These are phyloP conservation scores for Nephotettix cincticeps DNA, from an alignment of 1,140 invertebrate genomes.

Conservation along the genomic window DNA sequence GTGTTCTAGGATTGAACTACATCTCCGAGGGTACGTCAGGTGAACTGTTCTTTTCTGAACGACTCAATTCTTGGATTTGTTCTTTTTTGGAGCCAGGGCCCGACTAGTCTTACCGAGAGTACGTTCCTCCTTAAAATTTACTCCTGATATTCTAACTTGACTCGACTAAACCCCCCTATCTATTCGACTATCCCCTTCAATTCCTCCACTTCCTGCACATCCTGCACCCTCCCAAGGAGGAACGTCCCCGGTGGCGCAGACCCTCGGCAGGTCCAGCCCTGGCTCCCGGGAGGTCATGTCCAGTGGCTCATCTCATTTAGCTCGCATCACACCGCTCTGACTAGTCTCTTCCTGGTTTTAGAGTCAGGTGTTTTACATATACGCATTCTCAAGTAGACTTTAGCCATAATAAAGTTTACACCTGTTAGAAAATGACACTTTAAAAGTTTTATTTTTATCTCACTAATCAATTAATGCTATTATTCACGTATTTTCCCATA, in stretches of 20 bases:
- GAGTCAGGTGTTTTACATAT: too few relatives aligned
- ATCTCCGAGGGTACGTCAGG: conserved; percentile 20
- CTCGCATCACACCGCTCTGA: conserved; percentile 33
- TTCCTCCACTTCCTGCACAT: too few relatives aligned
- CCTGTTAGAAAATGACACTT: too few relatives aligned
- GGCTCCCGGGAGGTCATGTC: conserved; percentile 9
- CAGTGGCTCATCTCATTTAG: conserved; percentile 26
- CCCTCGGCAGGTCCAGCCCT: conserved; percentile 1
- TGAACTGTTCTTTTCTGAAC: background rate
- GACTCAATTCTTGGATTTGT: background rate
- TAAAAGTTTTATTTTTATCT: too few relatives aligned
- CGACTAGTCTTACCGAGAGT: background rate
- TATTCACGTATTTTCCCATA: too few relatives aligned
- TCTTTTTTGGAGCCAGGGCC: conserved; percentile 13
- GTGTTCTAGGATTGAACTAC: conserved; percentile 19
- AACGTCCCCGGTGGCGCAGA: background rate
- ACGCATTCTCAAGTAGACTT: too few relatives aligned
- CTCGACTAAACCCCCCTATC: too few relatives aligned
- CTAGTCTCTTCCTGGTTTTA: background rate
- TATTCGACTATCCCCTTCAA: too few relatives aligned
- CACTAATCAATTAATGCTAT: too few relatives aligned
- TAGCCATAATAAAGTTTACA: too few relatives aligned
- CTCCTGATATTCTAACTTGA: too few relatives aligned
- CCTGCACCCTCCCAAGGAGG: background rate
- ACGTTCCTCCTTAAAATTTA: conserved; percentile 5